Evolutionary conservation across 2,888 invertebrate species (phyloP).

Genomic region (Eudasyphora cyanicolor): DNA sequence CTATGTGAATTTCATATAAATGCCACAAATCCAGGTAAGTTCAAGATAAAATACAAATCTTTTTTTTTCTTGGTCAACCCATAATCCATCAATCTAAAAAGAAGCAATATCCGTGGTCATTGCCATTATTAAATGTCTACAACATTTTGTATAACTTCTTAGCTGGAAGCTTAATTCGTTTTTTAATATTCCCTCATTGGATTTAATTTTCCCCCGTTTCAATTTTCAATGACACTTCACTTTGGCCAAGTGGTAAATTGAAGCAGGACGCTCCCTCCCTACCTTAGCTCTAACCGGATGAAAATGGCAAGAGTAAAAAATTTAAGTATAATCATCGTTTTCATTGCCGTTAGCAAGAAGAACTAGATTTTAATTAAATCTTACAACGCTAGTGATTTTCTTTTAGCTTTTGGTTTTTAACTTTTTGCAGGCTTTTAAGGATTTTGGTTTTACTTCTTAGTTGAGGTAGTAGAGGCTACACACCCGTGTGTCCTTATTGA

Average conservation of each 20-base stretch:
- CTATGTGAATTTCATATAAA: constrained; percentile 88
- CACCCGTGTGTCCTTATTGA: background rate
- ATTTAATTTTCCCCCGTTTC: background rate
- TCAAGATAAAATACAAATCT: background rate
- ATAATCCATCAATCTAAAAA: background rate
- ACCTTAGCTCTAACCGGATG: too few relatives aligned
- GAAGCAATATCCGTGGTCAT: background rate
- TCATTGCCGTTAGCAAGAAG: constrained; percentile 68
- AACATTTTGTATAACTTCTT: constrained; percentile 17
- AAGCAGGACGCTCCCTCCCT: too few relatives aligned
- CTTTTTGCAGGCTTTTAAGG: constrained; percentile 7
- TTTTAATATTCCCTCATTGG: background rate
- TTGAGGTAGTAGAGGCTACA: background rate
- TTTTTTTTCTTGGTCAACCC: background rate
- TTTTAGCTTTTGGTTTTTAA: constrained; percentile 38
- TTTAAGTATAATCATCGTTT: constrained; percentile 11
- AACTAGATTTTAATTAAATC: constrained; percentile 77
- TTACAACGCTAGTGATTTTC: constrained; percentile 61
- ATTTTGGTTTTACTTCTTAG: background rate
- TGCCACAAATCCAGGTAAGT: constrained; percentile 83
- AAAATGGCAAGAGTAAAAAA: too few relatives aligned
- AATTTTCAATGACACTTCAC: background rate
- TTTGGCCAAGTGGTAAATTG: background rate
- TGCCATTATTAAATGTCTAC: background rate
- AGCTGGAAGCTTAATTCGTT: too few relatives aligned